phyloP scores from a whole-genome alignment of 2,797 vertebrate species.

The Sardinella longiceps region DNA sequence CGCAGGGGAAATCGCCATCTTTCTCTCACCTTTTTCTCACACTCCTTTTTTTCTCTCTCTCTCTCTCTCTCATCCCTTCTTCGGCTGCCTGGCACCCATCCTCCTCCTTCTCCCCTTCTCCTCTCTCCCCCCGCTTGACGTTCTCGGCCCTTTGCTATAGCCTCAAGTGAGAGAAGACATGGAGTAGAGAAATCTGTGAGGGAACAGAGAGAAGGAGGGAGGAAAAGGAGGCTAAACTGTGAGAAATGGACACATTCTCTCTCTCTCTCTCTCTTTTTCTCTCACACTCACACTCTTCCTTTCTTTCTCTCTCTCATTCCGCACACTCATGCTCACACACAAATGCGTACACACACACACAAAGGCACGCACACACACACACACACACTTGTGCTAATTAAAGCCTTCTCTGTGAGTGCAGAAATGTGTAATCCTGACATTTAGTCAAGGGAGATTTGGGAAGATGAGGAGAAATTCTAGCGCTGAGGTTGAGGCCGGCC shows the following conservation, averaged over 20 bases:
- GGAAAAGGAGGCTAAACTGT: constrained; percentile 34
- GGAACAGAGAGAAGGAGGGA: neutral
- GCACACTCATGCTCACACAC: constrained; percentile 29
- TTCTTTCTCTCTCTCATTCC: neutral
- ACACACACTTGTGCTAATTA: constrained; percentile 85
- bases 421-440: constrained; percentile 95
- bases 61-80: constrained; percentile 18
- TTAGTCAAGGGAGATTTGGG: constrained; percentile 98
- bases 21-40: constrained; percentile 64
- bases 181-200: constrained; percentile 50
- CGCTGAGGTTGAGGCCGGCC: constrained; percentile 79
- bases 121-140: neutral
- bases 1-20: constrained; percentile 64
- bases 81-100: constrained; percentile 29
- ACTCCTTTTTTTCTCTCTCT: neutral
- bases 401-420: constrained; percentile 86
- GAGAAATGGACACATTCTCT: constrained; percentile 38
- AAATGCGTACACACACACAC: constrained; percentile 29
- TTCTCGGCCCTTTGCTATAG: constrained; percentile 6
- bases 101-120: neutral
- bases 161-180: constrained; percentile 32
- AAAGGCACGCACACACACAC: constrained; percentile 56
- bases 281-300: neutral
- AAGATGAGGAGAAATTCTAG: constrained; percentile 90
- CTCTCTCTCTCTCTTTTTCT: neutral